A percentile compares a stretch with the other conserved stretches of the same genome.
Evolutionary conservation across 2,113 vertebrate species (phyloP).

Genomic region (Leucopternis melanops): DNA sequence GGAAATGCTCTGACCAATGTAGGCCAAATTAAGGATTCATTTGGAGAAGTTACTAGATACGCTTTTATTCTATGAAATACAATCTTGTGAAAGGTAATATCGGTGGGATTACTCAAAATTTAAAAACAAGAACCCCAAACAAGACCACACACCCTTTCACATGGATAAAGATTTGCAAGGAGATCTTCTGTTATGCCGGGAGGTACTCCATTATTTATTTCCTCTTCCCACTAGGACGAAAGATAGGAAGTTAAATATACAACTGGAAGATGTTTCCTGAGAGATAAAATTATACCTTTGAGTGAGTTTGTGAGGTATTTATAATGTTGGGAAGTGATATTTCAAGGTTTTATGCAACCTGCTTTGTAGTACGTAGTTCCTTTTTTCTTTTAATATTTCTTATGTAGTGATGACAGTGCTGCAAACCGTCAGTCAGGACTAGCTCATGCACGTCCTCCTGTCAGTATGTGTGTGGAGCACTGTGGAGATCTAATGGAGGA

Average conservation of each 20-base stretch:
- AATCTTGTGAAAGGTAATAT: not conserved
- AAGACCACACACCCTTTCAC: not conserved
- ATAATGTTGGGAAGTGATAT: not conserved
- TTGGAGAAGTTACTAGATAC: not conserved
- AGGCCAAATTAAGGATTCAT: not conserved
- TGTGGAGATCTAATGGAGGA: conserved; percentile 23
- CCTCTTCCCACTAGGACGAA: not conserved
- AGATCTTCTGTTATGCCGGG: not conserved
- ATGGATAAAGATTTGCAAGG: not conserved
- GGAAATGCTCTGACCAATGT: not conserved
- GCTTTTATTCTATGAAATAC: not conserved
- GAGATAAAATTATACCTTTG: not conserved
- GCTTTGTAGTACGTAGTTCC: not conserved
- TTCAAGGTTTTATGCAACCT: not conserved
- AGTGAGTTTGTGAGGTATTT: not conserved
- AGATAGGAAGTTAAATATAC: not conserved
- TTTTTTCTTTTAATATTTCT: conserved; percentile 5
- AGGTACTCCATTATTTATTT: not conserved
- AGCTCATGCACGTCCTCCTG: conserved; percentile 9
- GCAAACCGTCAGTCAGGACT: not conserved
- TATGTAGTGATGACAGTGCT: not conserved
- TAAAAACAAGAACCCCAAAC: not conserved
- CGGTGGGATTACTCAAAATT: not conserved
- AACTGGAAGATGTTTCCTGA: not conserved
- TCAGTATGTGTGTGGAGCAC: not conserved